Base-by-base conservation (phyloP, 1,140 invertebrate species). In the Melitaea cinxia region DNA sequence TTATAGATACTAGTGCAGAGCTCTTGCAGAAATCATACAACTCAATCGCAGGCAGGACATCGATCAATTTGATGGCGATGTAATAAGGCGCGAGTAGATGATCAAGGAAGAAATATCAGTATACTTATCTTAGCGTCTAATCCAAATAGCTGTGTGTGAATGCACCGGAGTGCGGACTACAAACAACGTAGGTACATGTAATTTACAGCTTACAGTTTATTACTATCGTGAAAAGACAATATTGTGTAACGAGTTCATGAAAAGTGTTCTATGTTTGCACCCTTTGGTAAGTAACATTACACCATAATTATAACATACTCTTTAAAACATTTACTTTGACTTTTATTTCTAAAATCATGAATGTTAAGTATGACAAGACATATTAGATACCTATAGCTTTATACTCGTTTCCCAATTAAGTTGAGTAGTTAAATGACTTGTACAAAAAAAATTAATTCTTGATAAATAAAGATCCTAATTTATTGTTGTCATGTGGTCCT, bases 161-260 rank as follows among this genome's bases (percentile, higher is more conserved):
- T 70, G 62, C 56, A 49, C 39, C 28, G 47, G 21, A 23, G 28
- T 56, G 42, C 53, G 42, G 54, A 64, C 53, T 49, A 52, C 60
- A 55, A 65, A 66, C 68, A 55, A 61, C 12, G 58, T n/a, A n/a
- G n/a, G n/a, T 55, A 54, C 39, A 17, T 60, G 57, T 47, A 73
- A 78, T 76, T 79, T 77, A 74, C 75, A 57, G 57, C 65, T 54
- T 67, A 54, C 33, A 45, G 64, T 72, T 77, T 77, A 74, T 80
- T 80, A 75, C 68, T 79, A 78, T 69, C 64, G 74, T 76, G 72
- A 74, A 71, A 66, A 74, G 72, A 80, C 69, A 77, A 77, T 77
- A 78, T 66, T 74, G 66, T 70, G 12, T 50, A 49, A 24, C n/a
- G 45, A 30, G 23, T 15, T 49, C 21, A 23, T 30, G 3, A 45